Conservation (phyloP, 2,888 invertebrate genomes). For the Gandaritis pyraliata region DNA sequence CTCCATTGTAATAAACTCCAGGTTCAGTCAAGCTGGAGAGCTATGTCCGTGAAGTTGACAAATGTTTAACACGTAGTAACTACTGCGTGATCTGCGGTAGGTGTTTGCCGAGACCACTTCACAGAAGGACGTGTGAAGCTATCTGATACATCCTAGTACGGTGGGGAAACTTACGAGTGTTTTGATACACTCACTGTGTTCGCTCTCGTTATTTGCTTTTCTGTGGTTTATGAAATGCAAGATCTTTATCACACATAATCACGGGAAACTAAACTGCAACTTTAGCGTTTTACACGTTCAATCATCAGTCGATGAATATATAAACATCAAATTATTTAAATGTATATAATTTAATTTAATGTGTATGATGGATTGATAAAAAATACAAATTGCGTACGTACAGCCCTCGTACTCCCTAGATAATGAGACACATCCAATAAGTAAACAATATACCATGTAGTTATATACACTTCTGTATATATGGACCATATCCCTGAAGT, state of each 20-base stretch:
- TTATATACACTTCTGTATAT: constrained; percentile 3
- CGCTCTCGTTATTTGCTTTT: neutral
- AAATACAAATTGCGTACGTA: too few relatives aligned
- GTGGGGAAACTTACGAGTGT: constrained; percentile 30
- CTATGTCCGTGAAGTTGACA: constrained; percentile 71
- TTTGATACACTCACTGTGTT: constrained; percentile 24
- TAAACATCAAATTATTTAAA: too few relatives aligned
- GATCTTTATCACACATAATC: too few relatives aligned
- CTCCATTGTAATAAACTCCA: constrained; percentile 26
- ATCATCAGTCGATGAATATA: too few relatives aligned
- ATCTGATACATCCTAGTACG: constrained; percentile 45
- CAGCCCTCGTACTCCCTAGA: too few relatives aligned
- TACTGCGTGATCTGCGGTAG: constrained; percentile 42
- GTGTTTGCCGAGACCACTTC: constrained; percentile 66
- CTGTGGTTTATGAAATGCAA: neutral
- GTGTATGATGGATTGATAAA: too few relatives aligned
- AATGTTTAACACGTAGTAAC: constrained; percentile 52
- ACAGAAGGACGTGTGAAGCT: constrained; percentile 50
- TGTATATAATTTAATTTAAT: too few relatives aligned
- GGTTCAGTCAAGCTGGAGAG: constrained; percentile 44
- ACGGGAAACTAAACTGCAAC: neutral
- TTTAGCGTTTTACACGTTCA: too few relatives aligned
- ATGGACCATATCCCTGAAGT: constrained; percentile 35
- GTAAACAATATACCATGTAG: too few relatives aligned
- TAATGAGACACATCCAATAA: too few relatives aligned